Evolutionary conservation across 2,797 vertebrate genomes (phyloP), one percentile per base, ranked within the genome.

Genomic region (Acomys russatus): DNA sequence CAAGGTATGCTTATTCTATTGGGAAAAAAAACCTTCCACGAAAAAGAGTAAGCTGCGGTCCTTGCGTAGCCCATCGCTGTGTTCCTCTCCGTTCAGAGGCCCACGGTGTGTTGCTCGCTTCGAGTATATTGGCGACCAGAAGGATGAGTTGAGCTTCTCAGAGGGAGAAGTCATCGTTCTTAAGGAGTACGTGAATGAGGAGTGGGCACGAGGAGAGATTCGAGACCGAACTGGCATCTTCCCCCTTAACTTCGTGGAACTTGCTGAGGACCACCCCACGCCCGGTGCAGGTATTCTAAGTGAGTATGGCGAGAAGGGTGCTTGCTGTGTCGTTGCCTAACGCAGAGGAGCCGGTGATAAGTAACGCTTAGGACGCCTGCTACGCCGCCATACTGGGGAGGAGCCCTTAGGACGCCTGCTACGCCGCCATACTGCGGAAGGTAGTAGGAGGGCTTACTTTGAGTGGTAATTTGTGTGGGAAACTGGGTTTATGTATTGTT

Each of bases 201-300:
- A 99, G 5, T 99, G 99, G 99, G 99, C 99, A 63, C 98, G 98
- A 96, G 99, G 99, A 93, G 99, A 99, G 96, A 91, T 99, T 0
- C 98, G 98, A 78, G 93, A 83, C 96, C 84, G 12, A 0, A 96
- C 94, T 22, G 99, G 99, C 92, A 99, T 99, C 97, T 99, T 99
- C 95, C 99, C 99, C 35, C 98, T 99, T 35, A 99, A 99, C 98
- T 99, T 99, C 66, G 99, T 99, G 61, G 99, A 99, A 74, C 71
- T 99, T 73, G 63, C 99, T 63, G 99, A 99, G 98, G 99, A 99
- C 96, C 94, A 95, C 35, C 98, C 97, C 96, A 96, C 94, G 71
- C 96, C 44, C 76, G 97, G 83, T 28, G 66, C 98, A 18, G 91
- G 98, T 3, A 96, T 98, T 94, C 98, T 98, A 90, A 98, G 99